phyloP scores from a whole-genome alignment of 2,797 vertebrate species.

The Poeciliopsis gracilis region DNA sequence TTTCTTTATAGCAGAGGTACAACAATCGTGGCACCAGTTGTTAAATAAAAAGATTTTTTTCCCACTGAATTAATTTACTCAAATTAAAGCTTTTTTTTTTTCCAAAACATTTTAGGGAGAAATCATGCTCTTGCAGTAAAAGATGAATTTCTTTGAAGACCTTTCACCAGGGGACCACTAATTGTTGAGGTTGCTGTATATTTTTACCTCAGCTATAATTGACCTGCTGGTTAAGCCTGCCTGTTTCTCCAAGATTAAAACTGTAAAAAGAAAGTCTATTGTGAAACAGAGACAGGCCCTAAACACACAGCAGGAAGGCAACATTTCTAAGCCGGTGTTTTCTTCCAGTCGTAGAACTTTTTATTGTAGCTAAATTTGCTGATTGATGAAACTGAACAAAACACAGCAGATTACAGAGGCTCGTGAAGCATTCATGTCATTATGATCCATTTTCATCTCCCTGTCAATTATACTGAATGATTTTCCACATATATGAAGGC shows the following conservation, averaged over 20 bases:
- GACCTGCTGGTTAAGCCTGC: constrained; percentile 8
- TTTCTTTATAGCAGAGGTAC: neutral
- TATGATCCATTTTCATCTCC: constrained; percentile 20
- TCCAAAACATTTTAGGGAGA: neutral
- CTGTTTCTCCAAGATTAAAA: neutral
- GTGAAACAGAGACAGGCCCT: constrained; percentile 2
- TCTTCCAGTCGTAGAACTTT: neutral
- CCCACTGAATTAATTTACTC: neutral
- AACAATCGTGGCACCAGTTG: neutral
- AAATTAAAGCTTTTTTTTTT: neutral
- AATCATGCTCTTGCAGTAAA: neutral
- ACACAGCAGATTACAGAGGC: constrained; percentile 3
- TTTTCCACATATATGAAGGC: constrained; percentile 11
- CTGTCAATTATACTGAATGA: neutral
- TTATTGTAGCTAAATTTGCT: neutral
- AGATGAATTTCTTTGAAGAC: neutral
- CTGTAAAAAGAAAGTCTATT: constrained; percentile 8
- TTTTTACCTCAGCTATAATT: constrained; percentile 12
- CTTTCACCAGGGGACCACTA: neutral
- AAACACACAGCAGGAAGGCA: neutral
- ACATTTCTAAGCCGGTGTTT: neutral
- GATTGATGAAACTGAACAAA: neutral
- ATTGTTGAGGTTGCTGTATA: neutral
- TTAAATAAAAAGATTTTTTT: neutral
- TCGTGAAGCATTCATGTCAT: neutral